Conservation (phyloP, 2,888 invertebrate species). For the Parnassius glacialis region DNA sequence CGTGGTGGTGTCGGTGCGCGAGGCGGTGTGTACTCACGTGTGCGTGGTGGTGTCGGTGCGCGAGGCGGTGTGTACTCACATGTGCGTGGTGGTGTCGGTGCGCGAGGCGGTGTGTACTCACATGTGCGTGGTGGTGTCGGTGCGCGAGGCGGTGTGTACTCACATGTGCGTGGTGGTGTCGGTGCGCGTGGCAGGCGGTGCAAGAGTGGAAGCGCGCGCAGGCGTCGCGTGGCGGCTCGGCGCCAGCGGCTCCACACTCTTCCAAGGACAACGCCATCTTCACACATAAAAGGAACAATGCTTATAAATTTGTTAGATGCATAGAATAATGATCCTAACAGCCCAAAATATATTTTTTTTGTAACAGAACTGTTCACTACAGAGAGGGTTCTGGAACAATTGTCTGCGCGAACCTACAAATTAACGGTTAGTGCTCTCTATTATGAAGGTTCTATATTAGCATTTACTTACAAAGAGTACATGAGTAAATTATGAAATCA, state of each 20-base stretch:
- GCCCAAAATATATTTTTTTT: too few species aligned
- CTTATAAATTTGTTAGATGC: background rate
- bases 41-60: too few species aligned
- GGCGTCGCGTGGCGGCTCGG: conserved; percentile 78
- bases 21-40: too few species aligned
- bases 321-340: too few species aligned
- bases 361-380: too few species aligned
- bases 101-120: background rate
- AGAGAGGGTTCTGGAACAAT: too few species aligned
- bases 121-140: background rate
- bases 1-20: background rate
- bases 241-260: conserved; percentile 52
- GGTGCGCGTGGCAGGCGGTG: conserved; percentile 87
- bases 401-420: too few species aligned
- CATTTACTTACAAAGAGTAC: too few species aligned
- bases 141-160: conserved; percentile 28
- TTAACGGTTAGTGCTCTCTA: too few species aligned
- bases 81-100: background rate
- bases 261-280: conserved; percentile 65
- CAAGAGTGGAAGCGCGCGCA: conserved; percentile 93
- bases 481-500: too few species aligned
- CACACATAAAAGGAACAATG: background rate
- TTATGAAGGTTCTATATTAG: too few species aligned
- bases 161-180: conserved; percentile 67
- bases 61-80: background rate